Evolutionary conservation across 2,888 invertebrate genomes (phyloP).

Genomic region (Melolontha melolontha): DNA sequence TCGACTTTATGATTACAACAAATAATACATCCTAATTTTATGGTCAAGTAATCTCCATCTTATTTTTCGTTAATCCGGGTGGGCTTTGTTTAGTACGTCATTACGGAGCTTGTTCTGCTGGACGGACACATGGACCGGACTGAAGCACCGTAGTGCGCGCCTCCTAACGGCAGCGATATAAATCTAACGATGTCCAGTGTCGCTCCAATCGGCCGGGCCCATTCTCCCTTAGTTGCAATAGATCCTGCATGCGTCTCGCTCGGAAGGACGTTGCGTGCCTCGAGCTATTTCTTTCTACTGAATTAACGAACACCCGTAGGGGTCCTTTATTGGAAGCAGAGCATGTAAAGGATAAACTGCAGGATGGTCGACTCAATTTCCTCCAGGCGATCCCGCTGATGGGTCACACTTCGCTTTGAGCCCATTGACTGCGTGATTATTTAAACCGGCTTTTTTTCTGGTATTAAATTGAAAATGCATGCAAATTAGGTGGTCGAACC

Average conservation of each 20-base stretch:
- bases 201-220: conserved; percentile 40
- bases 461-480: conserved; percentile 22
- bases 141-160: conserved; percentile 52
- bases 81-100: conserved; percentile 39
- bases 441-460: conserved; percentile 1
- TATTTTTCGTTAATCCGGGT: conserved; percentile 37
- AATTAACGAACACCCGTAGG: conserved; percentile 42
- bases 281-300: conserved; percentile 32
- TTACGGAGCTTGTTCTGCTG: conserved; percentile 44
- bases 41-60: conserved; percentile 31
- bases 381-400: conserved; percentile 46
- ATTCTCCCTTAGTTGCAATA: conserved; percentile 26
- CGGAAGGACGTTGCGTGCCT: conserved; percentile 16
- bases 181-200: conserved; percentile 53
- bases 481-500: conserved; percentile 24
- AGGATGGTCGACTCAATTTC: conserved; percentile 56
- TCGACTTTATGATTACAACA: conserved; percentile 28
- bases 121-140: conserved; percentile 6
- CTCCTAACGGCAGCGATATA: conserved; percentile 54
- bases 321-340: conserved; percentile 44
- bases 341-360: conserved; percentile 52
- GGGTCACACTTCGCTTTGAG: conserved; percentile 32
- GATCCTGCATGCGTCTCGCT: conserved; percentile 32
- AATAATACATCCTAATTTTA: conserved; percentile 38
- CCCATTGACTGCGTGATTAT: conserved; percentile 29